A percentile compares a stretch with the other conserved stretches of the same genome.
These are phyloP conservation scores for Anisognathus igniventris DNA, from an alignment of 2,797 vertebrate species.

Conservation along the genomic window DNA sequence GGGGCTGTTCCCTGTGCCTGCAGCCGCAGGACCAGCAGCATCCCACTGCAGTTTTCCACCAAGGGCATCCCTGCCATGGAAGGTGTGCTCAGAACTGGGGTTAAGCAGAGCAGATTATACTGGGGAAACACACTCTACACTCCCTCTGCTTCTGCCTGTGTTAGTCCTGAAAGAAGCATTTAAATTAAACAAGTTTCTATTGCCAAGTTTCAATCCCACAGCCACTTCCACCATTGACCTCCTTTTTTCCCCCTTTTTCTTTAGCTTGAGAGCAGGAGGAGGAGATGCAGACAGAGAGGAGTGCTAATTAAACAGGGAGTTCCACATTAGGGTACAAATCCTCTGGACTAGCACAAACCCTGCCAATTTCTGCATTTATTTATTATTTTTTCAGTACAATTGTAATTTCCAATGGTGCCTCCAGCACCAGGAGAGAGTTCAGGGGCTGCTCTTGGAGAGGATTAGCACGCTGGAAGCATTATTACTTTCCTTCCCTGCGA, in stretches of 20 bases:
- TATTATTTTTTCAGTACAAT: constrained; percentile 58
- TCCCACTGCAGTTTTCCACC: background rate
- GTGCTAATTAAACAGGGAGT: constrained; percentile 67
- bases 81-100: background rate
- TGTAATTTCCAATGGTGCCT: constrained; percentile 62
- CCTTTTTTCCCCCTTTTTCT: background rate
- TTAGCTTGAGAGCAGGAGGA: background rate
- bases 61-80: background rate
- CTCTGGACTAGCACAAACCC: constrained; percentile 48
- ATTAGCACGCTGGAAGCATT: constrained; percentile 58
- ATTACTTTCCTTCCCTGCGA: constrained; percentile 57
- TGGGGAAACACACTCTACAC: background rate
- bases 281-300: constrained; percentile 22
- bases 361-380: constrained; percentile 60
- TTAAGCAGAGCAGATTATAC: background rate
- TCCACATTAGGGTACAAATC: constrained; percentile 65
- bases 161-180: constrained; percentile 13
- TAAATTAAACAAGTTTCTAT: constrained; percentile 43
- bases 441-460: constrained; percentile 59
- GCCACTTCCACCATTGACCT: constrained; percentile 27
- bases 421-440: constrained; percentile 45
- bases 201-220: constrained; percentile 9
- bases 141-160: constrained; percentile 5
- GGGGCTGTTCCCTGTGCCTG: background rate
- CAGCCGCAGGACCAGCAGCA: background rate